Base-by-base conservation (phyloP, 2,888 invertebrate species). In the Allolobophora icterica region DNA sequence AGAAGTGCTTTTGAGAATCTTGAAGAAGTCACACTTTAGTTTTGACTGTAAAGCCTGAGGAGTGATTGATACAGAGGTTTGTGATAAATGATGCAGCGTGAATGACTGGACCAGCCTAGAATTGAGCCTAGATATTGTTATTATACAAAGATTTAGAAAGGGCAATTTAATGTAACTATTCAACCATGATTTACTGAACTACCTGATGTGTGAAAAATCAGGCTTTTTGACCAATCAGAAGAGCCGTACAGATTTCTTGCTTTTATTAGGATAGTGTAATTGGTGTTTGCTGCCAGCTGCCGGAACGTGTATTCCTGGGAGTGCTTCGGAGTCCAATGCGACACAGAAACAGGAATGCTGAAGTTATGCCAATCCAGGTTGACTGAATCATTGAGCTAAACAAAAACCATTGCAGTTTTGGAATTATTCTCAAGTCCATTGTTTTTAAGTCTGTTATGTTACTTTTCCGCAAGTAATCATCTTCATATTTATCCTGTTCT, bases 331-430 rank as follows among this genome's bases (percentile, higher is more conserved):
- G 5, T 87, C 34, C 38, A 2, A 35, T 24, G 21, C 21, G 34
- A 35, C 33, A 11, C 38, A 24, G 19, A 71, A 71, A 71, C 38
- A 38, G 87, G 87, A 87, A 87, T 87, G 87, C 35, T 87, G 34
- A 87, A 87, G 87, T 87, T 87, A 35, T 87, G 87, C 87, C 87
- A 87, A 21, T 35, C 35, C 21, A 33, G 35, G 87, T 87, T 87
- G 38, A 87, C 13, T 17, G 87, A 87, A 24, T 87, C 87, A 87
- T 87, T 87, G 87, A 87, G 87, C 87, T 87, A 71, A 71, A n/a
- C 19, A 52, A 87, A 35, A 35, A 34, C 87, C 13, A 21, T 87
- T 35, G 19, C 30, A 35, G 0, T 24, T 34, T 24, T 35, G 6
- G 34, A 35, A 35, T 87, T 5, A 87, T 87, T 87, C 24, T 35